A percentile compares a stretch with the other conserved stretches of the same genome.
phyloP scores from a whole-genome alignment of 2,888 invertebrate genomes.

The Caenorhabditis sp. region DNA sequence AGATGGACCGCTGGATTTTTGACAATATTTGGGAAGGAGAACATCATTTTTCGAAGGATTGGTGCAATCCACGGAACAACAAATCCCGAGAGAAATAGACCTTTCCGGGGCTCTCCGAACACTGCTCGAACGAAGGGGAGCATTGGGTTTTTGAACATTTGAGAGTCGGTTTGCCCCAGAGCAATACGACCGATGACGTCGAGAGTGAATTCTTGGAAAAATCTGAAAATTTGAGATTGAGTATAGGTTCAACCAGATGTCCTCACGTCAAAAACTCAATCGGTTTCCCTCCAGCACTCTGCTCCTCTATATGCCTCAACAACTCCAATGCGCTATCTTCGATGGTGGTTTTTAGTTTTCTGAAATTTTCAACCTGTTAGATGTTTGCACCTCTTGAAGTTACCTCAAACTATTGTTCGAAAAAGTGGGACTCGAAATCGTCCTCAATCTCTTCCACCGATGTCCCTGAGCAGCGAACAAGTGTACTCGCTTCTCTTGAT shows the following conservation, averaged over 20 bases:
- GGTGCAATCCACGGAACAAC: not conserved
- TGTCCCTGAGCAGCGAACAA: slow-evolving; percentile 84
- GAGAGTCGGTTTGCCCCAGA: slow-evolving; percentile 22
- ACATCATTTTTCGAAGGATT: slow-evolving; percentile 18
- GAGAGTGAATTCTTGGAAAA: slow-evolving; percentile 60
- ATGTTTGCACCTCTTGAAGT: not conserved
- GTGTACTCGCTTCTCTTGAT: slow-evolving; percentile 48
- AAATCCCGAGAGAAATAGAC: slow-evolving; percentile 4
- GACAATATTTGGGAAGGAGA: slow-evolving; percentile 15
- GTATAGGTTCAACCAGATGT: not conserved
- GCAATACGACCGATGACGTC: slow-evolving; percentile 11
- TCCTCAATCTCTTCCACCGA: slow-evolving; percentile 85
- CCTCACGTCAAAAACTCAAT: slow-evolving; percentile 34
- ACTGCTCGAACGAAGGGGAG: slow-evolving; percentile 7
- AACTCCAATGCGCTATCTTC: slow-evolving; percentile 28
- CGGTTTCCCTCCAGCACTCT: slow-evolving; percentile 9
- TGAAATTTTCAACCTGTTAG: slow-evolving; percentile 49
- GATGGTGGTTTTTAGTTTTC: slow-evolving; percentile 79
- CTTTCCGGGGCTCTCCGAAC: slow-evolving; percentile 6
- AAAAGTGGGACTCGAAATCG: slow-evolving; percentile 85
- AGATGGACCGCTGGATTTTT: slow-evolving; percentile 41
- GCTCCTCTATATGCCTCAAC: slow-evolving; percentile 49
- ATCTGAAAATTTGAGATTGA: slow-evolving; percentile 14
- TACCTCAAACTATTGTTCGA: slow-evolving; percentile 84
- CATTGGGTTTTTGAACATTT: slow-evolving; percentile 48